phyloP scores from a whole-genome alignment of 2,113 vertebrate genomes.

The Daphoenositta chrysoptera region DNA sequence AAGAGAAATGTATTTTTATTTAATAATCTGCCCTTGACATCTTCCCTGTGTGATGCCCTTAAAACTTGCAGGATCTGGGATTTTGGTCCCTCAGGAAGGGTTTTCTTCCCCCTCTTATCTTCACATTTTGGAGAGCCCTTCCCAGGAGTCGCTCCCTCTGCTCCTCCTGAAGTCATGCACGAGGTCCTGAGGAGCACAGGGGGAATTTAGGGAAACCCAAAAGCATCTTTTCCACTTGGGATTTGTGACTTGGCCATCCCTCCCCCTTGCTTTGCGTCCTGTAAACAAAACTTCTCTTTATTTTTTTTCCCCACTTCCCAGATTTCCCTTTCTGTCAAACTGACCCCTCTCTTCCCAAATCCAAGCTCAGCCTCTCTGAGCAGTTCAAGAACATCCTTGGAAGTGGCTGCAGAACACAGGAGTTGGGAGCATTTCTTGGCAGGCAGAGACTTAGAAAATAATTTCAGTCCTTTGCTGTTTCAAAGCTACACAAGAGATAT shows the following conservation, averaged over 20 bases:
- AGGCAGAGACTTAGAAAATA: background rate
- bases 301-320: background rate
- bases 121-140: background rate
- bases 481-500: background rate
- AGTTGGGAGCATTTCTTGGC: background rate
- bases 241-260: background rate
- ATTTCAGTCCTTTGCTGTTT: background rate
- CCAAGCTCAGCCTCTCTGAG: background rate
- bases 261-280: background rate
- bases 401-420: background rate
- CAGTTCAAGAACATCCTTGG: background rate
- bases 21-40: background rate
- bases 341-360: background rate
- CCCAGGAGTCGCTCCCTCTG: background rate
- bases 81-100: accelerated
- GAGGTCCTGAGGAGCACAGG: background rate
- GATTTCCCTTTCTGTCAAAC: background rate
- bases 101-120: background rate
- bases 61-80: background rate
- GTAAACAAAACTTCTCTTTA: background rate
- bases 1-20: background rate
- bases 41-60: background rate
- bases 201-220: background rate
- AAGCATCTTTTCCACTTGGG: background rate
- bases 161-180: accelerated